These are phyloP conservation scores for Desmophyllum pertusum DNA, from an alignment of 92 coral and sea anemone genomes.

Conservation along the genomic window DNA sequence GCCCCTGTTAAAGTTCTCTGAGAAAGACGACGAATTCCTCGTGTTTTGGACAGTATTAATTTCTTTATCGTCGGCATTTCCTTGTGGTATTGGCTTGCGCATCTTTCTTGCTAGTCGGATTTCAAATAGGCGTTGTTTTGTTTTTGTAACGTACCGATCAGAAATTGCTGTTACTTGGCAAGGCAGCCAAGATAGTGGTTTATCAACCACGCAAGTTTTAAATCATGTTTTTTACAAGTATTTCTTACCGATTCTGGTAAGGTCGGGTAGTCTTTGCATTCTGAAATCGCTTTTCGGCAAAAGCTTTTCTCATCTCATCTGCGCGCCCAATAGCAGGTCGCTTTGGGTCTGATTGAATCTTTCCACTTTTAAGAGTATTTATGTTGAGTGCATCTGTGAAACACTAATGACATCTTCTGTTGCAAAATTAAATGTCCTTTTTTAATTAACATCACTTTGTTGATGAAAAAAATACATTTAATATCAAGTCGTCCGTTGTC, in stretches of 20 bases:
- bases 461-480: background rate
- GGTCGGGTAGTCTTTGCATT: background rate
- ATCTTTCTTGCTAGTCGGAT: background rate
- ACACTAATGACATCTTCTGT: background rate
- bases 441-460: background rate
- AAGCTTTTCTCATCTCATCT: conserved; percentile 12
- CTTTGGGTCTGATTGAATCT: background rate
- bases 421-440: no score
- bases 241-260: background rate
- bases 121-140: background rate
- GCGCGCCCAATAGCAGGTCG: background rate
- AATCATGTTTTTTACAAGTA: conserved; percentile 1
- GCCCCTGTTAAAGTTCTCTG: conserved; percentile 24
- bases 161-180: background rate
- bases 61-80: conserved; percentile 7
- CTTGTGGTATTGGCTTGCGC: background rate
- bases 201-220: background rate
- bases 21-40: background rate
- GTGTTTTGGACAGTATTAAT: background rate
- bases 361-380: no score
- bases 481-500: background rate
- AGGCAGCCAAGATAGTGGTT: background rate
- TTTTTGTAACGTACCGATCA: no score
- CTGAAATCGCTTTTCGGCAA: conserved; percentile 2
- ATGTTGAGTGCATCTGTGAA: no score